phyloP scores from a whole-genome alignment of 1,140 invertebrate genomes.

The Ditylenchus dipsaci region DNA sequence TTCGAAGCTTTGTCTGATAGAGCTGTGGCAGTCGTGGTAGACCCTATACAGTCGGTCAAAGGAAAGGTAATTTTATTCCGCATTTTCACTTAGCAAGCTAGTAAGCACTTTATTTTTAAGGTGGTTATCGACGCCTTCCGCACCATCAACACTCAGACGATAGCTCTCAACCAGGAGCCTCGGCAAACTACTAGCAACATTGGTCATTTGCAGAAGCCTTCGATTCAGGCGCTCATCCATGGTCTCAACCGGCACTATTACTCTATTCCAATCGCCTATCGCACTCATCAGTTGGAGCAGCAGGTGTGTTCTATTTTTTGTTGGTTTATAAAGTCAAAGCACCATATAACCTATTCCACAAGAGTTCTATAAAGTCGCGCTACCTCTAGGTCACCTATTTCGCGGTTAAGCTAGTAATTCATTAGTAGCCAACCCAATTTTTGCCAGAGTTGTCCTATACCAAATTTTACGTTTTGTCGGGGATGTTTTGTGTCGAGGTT shows the following conservation, averaged over 20 bases:
- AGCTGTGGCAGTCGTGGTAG: slow-evolving; percentile 96
- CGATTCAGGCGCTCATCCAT: slow-evolving; percentile 96
- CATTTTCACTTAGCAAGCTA: neutral
- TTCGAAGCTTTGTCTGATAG: slow-evolving; percentile 96
- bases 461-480: neutral
- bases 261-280: slow-evolving; percentile 97
- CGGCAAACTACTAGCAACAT: slow-evolving; percentile 97
- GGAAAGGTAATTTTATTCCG: slow-evolving; percentile 63
- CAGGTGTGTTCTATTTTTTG: slow-evolving; percentile 62
- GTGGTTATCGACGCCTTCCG: slow-evolving; percentile 65
- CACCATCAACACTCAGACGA: slow-evolving; percentile 97
- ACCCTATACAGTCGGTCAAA: slow-evolving; percentile 98
- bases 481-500: too few relatives aligned
- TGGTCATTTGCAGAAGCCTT: slow-evolving; percentile 95
- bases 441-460: too few relatives aligned
- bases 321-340: neutral
- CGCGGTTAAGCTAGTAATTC: too few relatives aligned
- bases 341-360: too few relatives aligned
- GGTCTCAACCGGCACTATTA: slow-evolving; percentile 98
- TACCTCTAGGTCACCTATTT: too few relatives aligned
- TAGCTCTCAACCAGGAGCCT: slow-evolving; percentile 95
- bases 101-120: slow-evolving; percentile 51
- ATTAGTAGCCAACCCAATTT: too few relatives aligned
- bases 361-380: too few relatives aligned
- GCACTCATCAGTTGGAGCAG: slow-evolving; percentile 96